These are phyloP conservation scores for Caenorhabditis uteleia DNA, from an alignment of 2,888 invertebrate genomes.

Conservation along the genomic window DNA sequence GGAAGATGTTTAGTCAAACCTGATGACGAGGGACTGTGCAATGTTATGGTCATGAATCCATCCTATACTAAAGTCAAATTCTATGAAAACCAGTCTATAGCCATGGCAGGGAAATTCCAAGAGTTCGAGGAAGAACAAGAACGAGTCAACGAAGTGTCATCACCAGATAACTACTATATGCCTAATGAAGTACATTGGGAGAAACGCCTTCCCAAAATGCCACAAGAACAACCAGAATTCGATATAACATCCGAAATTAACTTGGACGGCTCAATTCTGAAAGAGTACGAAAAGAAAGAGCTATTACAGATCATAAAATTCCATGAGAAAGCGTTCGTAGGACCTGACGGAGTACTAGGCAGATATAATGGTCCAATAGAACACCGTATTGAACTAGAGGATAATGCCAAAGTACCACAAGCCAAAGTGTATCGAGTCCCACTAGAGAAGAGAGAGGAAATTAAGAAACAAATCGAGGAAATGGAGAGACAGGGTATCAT, in stretches of 20 bases:
- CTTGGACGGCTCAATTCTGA: background rate
- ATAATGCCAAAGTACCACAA: background rate
- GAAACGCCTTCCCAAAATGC: no score
- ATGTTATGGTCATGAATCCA: no score
- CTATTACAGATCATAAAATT: slow-evolving; percentile 3
- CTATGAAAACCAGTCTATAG: no score
- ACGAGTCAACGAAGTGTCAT: no score
- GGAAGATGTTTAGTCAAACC: no score
- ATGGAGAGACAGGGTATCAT: slow-evolving; percentile 19
- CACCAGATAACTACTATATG: no score
- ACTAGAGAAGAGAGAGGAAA: slow-evolving; percentile 8
- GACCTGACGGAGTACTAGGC: slow-evolving; percentile 21
- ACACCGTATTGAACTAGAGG: slow-evolving; percentile 13
- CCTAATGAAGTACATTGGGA: no score
- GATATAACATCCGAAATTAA: background rate
- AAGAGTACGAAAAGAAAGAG: slow-evolving; percentile 1
- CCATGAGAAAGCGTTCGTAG: slow-evolving; percentile 17
- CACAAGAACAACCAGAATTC: no score
- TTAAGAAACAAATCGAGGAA: slow-evolving; percentile 10
- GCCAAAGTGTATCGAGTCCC: slow-evolving; percentile 5
- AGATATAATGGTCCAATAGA: slow-evolving; percentile 15
- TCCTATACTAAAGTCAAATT: no score
- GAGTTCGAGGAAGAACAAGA: no score
- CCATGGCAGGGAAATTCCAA: no score
- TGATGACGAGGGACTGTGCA: no score